Evolutionary conservation across 2,888 invertebrate genomes (phyloP).

Genomic region (Sicus ferrugineus): DNA sequence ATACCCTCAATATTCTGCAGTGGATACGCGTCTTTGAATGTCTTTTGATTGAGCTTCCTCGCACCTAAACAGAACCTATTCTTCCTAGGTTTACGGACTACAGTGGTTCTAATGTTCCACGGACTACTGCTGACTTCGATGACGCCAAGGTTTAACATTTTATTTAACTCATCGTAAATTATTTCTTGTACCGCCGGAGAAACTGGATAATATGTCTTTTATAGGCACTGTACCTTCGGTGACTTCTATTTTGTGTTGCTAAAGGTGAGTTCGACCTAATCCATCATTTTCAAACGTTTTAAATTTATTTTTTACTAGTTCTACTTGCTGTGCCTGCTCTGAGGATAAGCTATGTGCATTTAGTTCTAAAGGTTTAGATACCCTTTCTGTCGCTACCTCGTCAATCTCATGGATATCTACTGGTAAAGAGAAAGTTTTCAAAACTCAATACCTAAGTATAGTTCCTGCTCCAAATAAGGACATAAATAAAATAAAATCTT

Average conservation of each 20-base stretch:
- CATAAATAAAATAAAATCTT: too few species aligned
- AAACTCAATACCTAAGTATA: neutral
- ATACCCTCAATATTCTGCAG: too few species aligned
- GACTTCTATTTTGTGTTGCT: neutral
- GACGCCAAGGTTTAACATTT: neutral
- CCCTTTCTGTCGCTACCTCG: neutral
- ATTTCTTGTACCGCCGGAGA: conserved; percentile 3
- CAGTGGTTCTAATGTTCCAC: neutral
- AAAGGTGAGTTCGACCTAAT: neutral
- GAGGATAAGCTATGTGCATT: neutral
- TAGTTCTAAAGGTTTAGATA: neutral
- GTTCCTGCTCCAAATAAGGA: neutral
- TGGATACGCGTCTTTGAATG: too few species aligned
- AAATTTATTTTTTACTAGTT: neutral
- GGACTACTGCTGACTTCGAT: neutral
- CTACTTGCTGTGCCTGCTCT: neutral
- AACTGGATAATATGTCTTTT: neutral
- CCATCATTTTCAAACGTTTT: neutral
- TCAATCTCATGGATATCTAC: neutral
- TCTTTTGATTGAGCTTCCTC: neutral
- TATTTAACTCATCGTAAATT: neutral
- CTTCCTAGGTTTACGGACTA: neutral
- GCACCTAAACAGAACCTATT: neutral
- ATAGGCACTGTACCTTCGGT: neutral
- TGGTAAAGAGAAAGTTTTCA: neutral